These are phyloP conservation scores for Caenorhabditis panamensis DNA, from an alignment of 2,888 invertebrate species.

Conservation along the genomic window DNA sequence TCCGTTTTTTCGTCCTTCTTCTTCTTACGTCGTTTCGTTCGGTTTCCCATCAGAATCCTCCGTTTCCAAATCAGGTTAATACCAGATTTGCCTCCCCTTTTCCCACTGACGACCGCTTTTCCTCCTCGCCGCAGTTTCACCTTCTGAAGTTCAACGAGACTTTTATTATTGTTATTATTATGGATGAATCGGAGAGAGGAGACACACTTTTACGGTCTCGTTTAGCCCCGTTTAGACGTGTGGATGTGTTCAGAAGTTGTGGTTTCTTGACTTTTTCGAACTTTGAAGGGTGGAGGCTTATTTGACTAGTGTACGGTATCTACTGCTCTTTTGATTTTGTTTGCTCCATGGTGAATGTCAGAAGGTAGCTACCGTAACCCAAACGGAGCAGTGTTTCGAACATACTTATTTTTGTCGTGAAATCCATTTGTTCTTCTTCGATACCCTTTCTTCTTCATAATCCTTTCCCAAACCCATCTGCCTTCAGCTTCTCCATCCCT, in stretches of 20 bases:
- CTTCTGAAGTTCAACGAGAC: not conserved
- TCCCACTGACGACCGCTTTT: not conserved
- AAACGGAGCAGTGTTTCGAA: no score
- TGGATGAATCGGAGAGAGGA: not conserved
- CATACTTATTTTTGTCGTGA: no score
- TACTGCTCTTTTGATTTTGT: no score
- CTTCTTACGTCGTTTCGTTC: not conserved
- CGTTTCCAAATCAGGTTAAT: slow-evolving; percentile 42
- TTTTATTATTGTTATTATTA: slow-evolving; percentile 7
- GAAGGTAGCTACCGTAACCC: no score
- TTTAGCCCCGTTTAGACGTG: not conserved
- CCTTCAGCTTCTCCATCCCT: no score
- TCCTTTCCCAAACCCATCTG: no score
- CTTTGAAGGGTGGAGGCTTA: no score
- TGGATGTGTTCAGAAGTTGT: not conserved
- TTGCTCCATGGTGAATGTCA: no score
- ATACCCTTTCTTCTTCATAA: no score
- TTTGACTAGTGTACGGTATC: no score
- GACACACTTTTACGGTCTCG: not conserved
- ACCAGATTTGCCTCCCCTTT: slow-evolving; percentile 21
- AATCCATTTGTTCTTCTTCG: no score
- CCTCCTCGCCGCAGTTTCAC: not conserved
- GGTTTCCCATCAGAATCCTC: not conserved
- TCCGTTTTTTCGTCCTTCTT: not conserved
- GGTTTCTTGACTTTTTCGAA: not conserved